Evolutionary conservation across 2,888 invertebrate genomes (phyloP).

Genomic region (Drosophila recens): DNA sequence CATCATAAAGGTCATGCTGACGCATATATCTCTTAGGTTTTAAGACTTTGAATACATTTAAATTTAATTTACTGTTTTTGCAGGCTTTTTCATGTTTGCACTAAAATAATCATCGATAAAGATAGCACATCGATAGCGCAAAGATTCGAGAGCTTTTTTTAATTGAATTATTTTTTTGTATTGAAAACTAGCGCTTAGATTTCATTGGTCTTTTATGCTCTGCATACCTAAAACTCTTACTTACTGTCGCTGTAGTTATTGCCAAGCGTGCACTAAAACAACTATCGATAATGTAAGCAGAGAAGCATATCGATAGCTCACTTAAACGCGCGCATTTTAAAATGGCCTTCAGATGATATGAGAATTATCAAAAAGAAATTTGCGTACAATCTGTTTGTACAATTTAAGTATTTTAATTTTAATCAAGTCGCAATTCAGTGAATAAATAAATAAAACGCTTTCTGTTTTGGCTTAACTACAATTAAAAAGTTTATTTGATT

Average conservation of each 20-base stretch:
- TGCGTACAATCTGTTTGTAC: background rate
- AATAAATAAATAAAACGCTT: slow-evolving; percentile 45
- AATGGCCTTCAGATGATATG: background rate
- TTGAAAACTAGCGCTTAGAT: too few species aligned
- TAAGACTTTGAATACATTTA: too few species aligned
- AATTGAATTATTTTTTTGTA: too few species aligned
- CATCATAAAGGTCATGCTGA: background rate
- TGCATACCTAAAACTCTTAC: too few species aligned
- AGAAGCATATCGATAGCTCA: slow-evolving; percentile 6
- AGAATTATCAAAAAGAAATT: background rate
- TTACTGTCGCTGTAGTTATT: too few species aligned
- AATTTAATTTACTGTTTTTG: too few species aligned
- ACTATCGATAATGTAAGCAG: background rate
- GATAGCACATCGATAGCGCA: too few species aligned
- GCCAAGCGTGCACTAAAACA: background rate
- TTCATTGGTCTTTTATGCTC: too few species aligned
- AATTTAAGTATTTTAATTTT: background rate
- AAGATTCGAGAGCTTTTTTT: too few species aligned
- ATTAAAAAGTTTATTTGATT: slow-evolving; percentile 72
- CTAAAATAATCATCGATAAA: background rate
- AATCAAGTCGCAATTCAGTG: background rate
- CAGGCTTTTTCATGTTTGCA: too few species aligned
- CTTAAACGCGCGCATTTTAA: background rate
- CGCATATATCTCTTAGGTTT: too few species aligned
- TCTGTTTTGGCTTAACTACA: slow-evolving; percentile 62